Evolutionary conservation across 2,113 vertebrate species (phyloP).

Genomic region (Phocoena phocoena): DNA sequence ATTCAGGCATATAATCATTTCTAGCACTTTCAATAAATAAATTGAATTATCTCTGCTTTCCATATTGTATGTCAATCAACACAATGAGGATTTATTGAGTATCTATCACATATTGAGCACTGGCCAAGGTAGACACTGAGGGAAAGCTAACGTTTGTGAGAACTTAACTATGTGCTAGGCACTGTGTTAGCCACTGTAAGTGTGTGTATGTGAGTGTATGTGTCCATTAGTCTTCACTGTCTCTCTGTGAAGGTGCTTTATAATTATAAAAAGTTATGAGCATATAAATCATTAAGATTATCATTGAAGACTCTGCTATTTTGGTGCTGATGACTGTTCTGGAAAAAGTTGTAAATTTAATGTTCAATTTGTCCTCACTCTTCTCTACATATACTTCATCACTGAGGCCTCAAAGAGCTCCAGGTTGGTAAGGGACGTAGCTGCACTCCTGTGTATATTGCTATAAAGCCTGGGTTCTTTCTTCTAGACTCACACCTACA

Average conservation of each 20-base stretch:
- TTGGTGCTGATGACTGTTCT: conserved; percentile 5
- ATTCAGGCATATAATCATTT: not conserved
- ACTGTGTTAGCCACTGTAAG: not conserved
- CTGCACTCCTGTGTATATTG: not conserved
- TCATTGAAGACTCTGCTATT: not conserved
- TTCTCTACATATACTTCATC: not conserved
- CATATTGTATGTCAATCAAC: not conserved
- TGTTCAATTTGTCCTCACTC: not conserved
- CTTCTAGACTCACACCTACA: not conserved
- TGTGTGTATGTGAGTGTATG: not conserved
- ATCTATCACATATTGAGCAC: not conserved
- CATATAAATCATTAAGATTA: not conserved
- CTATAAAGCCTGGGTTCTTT: not conserved
- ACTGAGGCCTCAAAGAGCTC: not conserved
- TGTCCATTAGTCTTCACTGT: not conserved
- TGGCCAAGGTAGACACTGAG: not conserved
- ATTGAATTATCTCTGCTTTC: not conserved
- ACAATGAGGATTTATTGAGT: not conserved
- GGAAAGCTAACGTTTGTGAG: not conserved
- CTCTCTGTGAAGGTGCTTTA: not conserved
- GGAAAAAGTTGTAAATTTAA: conserved; percentile 1
- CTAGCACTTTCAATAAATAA: not conserved
- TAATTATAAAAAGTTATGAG: conserved; percentile 1
- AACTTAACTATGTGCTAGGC: not conserved
- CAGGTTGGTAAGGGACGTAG: not conserved